phyloP scores from a whole-genome alignment of 2,888 invertebrate species.

The Osedax frankpressi region DNA sequence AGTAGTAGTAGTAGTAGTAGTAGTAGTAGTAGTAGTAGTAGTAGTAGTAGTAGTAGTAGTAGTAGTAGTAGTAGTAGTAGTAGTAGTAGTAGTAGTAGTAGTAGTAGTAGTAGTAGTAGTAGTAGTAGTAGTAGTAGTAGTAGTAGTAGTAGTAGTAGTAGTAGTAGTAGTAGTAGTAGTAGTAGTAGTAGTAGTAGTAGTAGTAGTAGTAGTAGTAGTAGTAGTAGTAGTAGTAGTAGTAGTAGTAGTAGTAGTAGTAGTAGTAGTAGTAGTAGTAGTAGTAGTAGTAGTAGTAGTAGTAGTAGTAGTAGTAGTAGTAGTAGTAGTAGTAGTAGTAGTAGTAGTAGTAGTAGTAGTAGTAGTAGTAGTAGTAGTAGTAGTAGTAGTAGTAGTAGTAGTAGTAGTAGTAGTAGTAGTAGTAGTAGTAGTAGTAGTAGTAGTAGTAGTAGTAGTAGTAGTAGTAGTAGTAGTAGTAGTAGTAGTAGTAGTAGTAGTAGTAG shows the following conservation, averaged over 20 bases:
- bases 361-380: not conserved
- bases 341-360: not conserved
- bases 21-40: not conserved
- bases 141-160: not conserved
- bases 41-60: not conserved
- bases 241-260: not conserved
- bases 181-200: not conserved
- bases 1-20: not conserved
- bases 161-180: not conserved
- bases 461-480: too few relatives aligned
- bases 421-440: too few relatives aligned
- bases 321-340: not conserved
- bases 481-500: too few relatives aligned
- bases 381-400: not conserved
- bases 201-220: not conserved
- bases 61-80: not conserved
- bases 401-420: not conserved
- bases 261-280: not conserved
- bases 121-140: not conserved
- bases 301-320: not conserved
- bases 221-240: not conserved
- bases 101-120: not conserved
- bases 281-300: not conserved
- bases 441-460: too few relatives aligned
- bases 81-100: not conserved